phyloP scores from a whole-genome alignment of 2,797 vertebrate species.

The Enteromius mattozi region DNA sequence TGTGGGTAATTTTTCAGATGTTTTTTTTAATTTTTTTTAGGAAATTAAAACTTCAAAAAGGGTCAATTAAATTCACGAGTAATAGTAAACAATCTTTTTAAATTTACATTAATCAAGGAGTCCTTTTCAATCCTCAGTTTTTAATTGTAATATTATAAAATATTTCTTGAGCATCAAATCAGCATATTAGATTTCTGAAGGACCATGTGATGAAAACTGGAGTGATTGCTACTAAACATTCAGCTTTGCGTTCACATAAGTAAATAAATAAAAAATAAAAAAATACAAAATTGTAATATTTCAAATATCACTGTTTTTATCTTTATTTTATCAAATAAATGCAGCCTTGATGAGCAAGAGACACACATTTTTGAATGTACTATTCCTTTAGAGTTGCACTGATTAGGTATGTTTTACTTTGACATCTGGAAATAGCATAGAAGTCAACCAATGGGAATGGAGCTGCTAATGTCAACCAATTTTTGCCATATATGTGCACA shows the following conservation, averaged over 20 bases:
- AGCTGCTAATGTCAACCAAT: not conserved
- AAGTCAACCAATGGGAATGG: not conserved
- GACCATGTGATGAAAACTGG: not conserved
- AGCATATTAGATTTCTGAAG: not conserved
- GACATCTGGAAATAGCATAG: not conserved
- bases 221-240: not conserved
- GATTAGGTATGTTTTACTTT: not conserved
- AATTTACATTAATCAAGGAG: not conserved
- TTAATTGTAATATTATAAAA: not conserved
- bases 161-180: not conserved
- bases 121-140: not conserved
- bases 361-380: not conserved
- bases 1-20: not conserved
- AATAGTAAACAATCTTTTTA: not conserved
- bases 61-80: not conserved
- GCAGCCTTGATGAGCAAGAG: not conserved
- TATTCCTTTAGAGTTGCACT: not conserved
- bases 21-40: not conserved
- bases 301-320: not conserved
- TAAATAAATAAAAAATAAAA: not conserved
- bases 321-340: not conserved
- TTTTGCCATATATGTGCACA: not conserved
- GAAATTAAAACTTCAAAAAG: not conserved
- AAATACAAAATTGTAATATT: not conserved
- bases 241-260: not conserved